Evolutionary conservation across 2,113 vertebrate species (phyloP).

Genomic region (Poeciliopsis prolifica): DNA sequence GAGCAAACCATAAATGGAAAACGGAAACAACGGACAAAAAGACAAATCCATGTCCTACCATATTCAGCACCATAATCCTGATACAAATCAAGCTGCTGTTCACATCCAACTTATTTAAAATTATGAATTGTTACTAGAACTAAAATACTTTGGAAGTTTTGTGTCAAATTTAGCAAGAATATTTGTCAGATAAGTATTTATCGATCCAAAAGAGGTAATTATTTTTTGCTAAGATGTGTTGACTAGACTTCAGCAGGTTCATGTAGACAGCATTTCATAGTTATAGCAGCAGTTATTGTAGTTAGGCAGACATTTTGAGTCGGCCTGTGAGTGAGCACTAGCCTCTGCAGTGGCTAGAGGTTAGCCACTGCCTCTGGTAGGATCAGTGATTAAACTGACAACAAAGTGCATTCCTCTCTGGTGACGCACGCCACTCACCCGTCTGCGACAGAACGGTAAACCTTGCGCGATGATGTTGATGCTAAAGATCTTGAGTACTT

Average conservation of each 20-base stretch:
- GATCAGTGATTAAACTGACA: conserved; percentile 7
- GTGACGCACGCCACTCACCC: conserved; percentile 81
- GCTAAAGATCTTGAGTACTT: conserved; percentile 97
- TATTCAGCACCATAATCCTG: not conserved
- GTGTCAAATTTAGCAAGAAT: too few relatives aligned
- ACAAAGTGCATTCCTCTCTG: not conserved
- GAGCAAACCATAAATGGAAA: not conserved
- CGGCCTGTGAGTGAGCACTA: not conserved
- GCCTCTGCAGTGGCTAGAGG: too few relatives aligned
- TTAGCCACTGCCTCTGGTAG: too few relatives aligned
- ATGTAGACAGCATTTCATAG: too few relatives aligned
- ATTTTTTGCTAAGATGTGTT: not conserved
- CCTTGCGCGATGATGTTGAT: conserved; percentile 98
- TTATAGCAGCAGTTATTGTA: not conserved
- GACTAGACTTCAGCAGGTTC: not conserved
- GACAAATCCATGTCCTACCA: not conserved
- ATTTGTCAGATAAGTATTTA: not conserved
- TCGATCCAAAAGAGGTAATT: not conserved
- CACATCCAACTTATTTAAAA: not conserved
- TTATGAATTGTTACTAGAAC: not conserved
- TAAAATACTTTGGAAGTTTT: too few relatives aligned
- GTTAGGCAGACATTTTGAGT: not conserved
- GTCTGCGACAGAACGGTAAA: conserved; percentile 94
- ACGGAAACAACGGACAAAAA: conserved; percentile 7
- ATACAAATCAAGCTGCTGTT: not conserved